Evolutionary conservation across 1,140 invertebrate species (phyloP).

Genomic region (Macrobrachium nipponense): DNA sequence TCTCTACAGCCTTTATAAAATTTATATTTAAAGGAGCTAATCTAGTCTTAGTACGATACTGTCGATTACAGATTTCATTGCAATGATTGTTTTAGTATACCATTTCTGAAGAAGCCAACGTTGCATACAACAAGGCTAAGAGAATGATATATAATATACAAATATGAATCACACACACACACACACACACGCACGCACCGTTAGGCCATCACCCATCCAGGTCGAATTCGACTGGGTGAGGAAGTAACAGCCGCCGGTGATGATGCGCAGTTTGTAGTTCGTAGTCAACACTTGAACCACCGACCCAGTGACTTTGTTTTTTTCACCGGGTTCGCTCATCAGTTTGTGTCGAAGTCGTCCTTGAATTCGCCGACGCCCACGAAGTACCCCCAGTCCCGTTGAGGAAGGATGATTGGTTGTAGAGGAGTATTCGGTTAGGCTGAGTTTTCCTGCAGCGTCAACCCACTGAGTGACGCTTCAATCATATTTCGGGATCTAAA

Average conservation of each 20-base stretch:
- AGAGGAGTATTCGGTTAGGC: background rate
- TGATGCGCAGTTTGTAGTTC: constrained; percentile 66
- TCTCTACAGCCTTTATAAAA: too few species aligned
- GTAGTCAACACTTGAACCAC: constrained; percentile 64
- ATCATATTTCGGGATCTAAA: too few species aligned
- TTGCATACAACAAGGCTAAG: too few species aligned
- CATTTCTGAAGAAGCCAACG: too few species aligned
- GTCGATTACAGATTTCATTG: too few species aligned
- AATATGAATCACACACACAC: too few species aligned
- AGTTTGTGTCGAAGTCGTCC: constrained; percentile 1
- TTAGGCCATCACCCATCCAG: constrained; percentile 66
- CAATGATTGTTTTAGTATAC: too few species aligned
- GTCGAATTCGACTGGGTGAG: constrained; percentile 65
- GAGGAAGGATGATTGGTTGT: constrained; percentile 16
- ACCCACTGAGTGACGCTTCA: too few species aligned
- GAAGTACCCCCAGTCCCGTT: constrained; percentile 54
- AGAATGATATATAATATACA: too few species aligned
- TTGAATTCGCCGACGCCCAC: constrained; percentile 56
- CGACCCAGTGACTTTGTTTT: constrained; percentile 44
- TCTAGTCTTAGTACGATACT: too few species aligned
- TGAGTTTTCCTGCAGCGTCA: too few species aligned
- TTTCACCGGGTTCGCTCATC: constrained; percentile 48
- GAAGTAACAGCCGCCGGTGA: constrained; percentile 67
- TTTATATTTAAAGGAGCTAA: too few species aligned
- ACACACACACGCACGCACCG: constrained; percentile 63